These are phyloP conservation scores for Lottia gigantea DNA, from an alignment of 2,888 invertebrate genomes.

Conservation along the genomic window DNA sequence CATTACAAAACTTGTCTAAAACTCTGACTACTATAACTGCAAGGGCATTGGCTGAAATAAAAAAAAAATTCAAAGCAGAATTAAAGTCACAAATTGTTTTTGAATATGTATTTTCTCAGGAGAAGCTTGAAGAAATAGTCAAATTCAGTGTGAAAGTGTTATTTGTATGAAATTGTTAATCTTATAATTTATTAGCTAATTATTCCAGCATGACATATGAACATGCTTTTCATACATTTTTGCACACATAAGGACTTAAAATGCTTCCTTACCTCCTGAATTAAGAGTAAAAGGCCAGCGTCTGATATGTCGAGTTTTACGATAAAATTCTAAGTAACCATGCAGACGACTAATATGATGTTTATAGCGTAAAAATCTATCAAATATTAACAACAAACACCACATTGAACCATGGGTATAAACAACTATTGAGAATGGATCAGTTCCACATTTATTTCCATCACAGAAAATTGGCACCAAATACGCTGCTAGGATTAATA, in stretches of 20 bases:
- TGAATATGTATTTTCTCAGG: too few relatives aligned
- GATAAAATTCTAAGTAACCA: slow-evolving; percentile 61
- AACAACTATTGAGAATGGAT: slow-evolving; percentile 39
- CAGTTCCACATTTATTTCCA: slow-evolving; percentile 29
- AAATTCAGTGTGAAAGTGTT: too few relatives aligned
- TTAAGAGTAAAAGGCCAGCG: slow-evolving; percentile 51
- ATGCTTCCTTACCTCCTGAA: slow-evolving; percentile 51
- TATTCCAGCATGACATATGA: too few relatives aligned
- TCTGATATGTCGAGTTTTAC: slow-evolving; percentile 50
- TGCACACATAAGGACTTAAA: background rate
- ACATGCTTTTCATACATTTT: too few relatives aligned
- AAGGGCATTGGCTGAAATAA: slow-evolving; percentile 40
- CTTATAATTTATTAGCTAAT: background rate
- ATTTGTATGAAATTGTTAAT: too few relatives aligned
- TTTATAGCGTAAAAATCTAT: slow-evolving; percentile 49
- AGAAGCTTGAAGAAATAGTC: too few relatives aligned
- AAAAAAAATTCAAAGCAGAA: too few relatives aligned
- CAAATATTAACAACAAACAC: slow-evolving; percentile 49
- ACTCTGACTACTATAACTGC: slow-evolving; percentile 39
- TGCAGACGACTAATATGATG: slow-evolving; percentile 52
- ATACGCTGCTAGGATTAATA: slow-evolving; percentile 42
- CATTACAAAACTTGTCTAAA: slow-evolving; percentile 34
- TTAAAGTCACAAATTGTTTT: too few relatives aligned
- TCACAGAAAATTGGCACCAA: slow-evolving; percentile 44
- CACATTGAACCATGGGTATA: slow-evolving; percentile 55